Base-by-base conservation (phyloP, 2,888 invertebrate genomes). In the Andricus quercusramuli region DNA sequence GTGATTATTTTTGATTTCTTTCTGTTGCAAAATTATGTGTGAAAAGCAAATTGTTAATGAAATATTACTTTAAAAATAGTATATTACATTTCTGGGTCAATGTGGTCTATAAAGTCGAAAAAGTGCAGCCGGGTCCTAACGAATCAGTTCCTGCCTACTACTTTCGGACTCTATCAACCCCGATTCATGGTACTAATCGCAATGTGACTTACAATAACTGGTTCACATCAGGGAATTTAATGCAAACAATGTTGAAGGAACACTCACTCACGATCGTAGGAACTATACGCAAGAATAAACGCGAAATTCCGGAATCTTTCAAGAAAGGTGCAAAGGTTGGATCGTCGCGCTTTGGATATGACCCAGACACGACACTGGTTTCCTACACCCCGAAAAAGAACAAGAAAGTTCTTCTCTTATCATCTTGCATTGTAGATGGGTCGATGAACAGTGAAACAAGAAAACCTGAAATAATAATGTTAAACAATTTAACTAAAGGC, bases 201-300 rank as follows among this genome's bases (percentile, higher is more conserved):
- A 85, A 85, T 37, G 81, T 86, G 29, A 86, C 86, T 0, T 81
- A 82, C 32, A 86, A 87, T 56, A 86, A 87, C 78, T 86, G 87
- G 86, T 87, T 84, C n/a, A n/a, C n/a, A n/a, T n/a, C n/a, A n/a
- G n/a, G n/a, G n/a, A n/a, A n/a, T n/a, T n/a, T n/a, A n/a, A n/a
- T n/a, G n/a, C n/a, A n/a, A n/a, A n/a, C n/a, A n/a, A n/a, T n/a
- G n/a, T n/a, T n/a, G n/a, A n/a, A n/a, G n/a, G n/a, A n/a, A n/a
- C n/a, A n/a, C n/a, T n/a, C n/a, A n/a, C n/a, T n/a, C n/a, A n/a
- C n/a, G n/a, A n/a, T n/a, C n/a, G n/a, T n/a, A n/a, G n/a, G n/a
- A n/a, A n/a, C n/a, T n/a, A n/a, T n/a, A n/a, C n/a, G n/a, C n/a
- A n/a, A n/a, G n/a, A n/a, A n/a, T n/a, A n/a, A n/a, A n/a, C n/a